Conservation (phyloP, 1,140 invertebrate species). For the Physella acuta region DNA sequence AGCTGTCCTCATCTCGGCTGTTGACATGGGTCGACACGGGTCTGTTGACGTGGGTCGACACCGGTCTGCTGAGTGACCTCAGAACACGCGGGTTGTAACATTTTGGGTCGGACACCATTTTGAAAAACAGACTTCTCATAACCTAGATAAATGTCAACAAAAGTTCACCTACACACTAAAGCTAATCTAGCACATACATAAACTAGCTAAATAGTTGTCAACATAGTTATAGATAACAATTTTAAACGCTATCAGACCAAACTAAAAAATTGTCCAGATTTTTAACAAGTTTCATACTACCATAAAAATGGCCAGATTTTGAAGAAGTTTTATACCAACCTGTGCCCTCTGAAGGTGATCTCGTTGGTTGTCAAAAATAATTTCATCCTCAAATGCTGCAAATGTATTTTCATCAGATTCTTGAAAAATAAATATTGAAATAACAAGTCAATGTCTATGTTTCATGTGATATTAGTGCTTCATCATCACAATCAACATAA, state of each 20-base stretch:
- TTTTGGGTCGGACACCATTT: slow-evolving; percentile 93
- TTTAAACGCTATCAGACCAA: too few relatives aligned
- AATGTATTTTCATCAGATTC: slow-evolving; percentile 47
- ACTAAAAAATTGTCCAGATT: too few relatives aligned
- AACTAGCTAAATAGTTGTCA: slow-evolving; percentile 93
- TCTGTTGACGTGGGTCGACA: slow-evolving; percentile 15
- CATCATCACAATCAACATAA: too few relatives aligned
- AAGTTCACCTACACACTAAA: too few relatives aligned
- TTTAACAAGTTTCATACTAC: too few relatives aligned
- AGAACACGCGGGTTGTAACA: slow-evolving; percentile 83
- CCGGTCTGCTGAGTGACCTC: slow-evolving; percentile 37
- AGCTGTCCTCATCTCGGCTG: slow-evolving; percentile 6
- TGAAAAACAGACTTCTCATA: slow-evolving; percentile 85
- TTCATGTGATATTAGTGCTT: too few relatives aligned
- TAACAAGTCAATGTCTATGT: too few relatives aligned
- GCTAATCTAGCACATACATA: slow-evolving; percentile 73
- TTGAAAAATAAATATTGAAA: neutral
- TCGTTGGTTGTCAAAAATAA: slow-evolving; percentile 50
- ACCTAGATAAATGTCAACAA: too few relatives aligned
- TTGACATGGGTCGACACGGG: neutral
- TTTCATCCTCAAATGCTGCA: slow-evolving; percentile 42
- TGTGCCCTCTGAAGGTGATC: slow-evolving; percentile 42
- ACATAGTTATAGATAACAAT: too few relatives aligned
- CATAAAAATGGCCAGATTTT: too few relatives aligned
- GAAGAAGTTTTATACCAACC: slow-evolving; percentile 69